These are phyloP conservation scores for Altica lythri DNA, from an alignment of 2,888 invertebrate species.

Conservation along the genomic window DNA sequence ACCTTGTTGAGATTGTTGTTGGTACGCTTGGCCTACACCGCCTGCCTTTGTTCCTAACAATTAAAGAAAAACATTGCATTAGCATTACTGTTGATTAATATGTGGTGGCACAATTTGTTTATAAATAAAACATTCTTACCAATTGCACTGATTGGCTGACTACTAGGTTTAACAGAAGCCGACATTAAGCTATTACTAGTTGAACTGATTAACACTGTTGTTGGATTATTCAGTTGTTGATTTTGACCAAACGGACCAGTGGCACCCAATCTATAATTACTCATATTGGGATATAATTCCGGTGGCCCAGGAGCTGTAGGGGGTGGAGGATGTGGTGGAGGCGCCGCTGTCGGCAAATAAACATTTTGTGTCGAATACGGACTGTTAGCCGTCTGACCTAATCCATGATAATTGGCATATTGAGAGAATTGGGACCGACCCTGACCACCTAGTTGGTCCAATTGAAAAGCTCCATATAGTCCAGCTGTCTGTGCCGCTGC, in stretches of 20 bases:
- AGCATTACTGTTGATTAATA: too few relatives aligned
- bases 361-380: conserved; percentile 65
- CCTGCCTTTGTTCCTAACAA: conserved; percentile 60
- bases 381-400: conserved; percentile 65
- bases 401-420: conserved; percentile 65
- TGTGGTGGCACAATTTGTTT: neutral
- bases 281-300: conserved; percentile 68
- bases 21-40: conserved; percentile 63
- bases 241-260: conserved; percentile 77
- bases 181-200: conserved; percentile 89
- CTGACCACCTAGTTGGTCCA: conserved; percentile 68
- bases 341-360: conserved; percentile 61
- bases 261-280: conserved; percentile 56
- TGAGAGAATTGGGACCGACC: conserved; percentile 81
- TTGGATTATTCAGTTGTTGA: conserved; percentile 82
- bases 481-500: conserved; percentile 72
- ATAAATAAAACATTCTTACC: conserved; percentile 57
- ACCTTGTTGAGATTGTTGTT: conserved; percentile 60
- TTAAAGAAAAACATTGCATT: too few relatives aligned
- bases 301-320: conserved; percentile 63
- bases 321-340: conserved; percentile 63
- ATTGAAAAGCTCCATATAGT: conserved; percentile 81
- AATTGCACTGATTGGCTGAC: conserved; percentile 79
- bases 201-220: conserved; percentile 85
- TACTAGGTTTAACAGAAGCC: conserved; percentile 80